Evolutionary conservation across 1,140 invertebrate genomes (phyloP).

Genomic region (Pseudomyrmex sp.): DNA sequence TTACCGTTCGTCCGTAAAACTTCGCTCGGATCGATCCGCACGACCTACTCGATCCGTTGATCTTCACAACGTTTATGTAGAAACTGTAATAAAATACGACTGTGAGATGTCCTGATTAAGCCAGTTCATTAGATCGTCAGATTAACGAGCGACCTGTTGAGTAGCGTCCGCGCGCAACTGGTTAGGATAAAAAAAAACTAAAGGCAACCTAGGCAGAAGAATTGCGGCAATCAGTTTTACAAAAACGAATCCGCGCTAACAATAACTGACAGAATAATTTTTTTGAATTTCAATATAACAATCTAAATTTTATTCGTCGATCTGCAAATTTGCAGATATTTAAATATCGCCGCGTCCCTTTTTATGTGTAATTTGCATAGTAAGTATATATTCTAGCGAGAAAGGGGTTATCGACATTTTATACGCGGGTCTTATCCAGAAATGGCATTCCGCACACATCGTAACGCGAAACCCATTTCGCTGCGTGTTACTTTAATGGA

Average conservation of each 20-base stretch:
- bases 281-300: too few relatives aligned
- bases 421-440: neutral
- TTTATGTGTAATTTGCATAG: too few relatives aligned
- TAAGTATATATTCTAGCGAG: neutral
- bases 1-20: slow-evolving; percentile 33
- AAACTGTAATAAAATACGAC: neutral
- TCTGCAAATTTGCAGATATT: neutral
- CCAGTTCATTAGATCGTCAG: slow-evolving; percentile 20
- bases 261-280: too few relatives aligned
- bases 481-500: slow-evolving; percentile 43
- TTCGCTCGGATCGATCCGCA: neutral
- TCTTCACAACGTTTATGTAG: slow-evolving; percentile 12
- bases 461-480: slow-evolving; percentile 30
- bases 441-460: slow-evolving; percentile 1
- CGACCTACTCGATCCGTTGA: neutral
- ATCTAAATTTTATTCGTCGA: neutral
- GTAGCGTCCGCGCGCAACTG: neutral
- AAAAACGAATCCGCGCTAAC: too few relatives aligned
- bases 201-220: neutral
- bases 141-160: slow-evolving; percentile 40
- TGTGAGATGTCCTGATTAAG: slow-evolving; percentile 3
- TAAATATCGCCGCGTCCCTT: neutral
- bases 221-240: neutral
- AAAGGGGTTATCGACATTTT: neutral
- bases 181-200: neutral